Evolutionary conservation across 2,888 invertebrate genomes (phyloP), one percentile per base, ranked within the genome.

Genomic region (Embidobia sp.): DNA sequence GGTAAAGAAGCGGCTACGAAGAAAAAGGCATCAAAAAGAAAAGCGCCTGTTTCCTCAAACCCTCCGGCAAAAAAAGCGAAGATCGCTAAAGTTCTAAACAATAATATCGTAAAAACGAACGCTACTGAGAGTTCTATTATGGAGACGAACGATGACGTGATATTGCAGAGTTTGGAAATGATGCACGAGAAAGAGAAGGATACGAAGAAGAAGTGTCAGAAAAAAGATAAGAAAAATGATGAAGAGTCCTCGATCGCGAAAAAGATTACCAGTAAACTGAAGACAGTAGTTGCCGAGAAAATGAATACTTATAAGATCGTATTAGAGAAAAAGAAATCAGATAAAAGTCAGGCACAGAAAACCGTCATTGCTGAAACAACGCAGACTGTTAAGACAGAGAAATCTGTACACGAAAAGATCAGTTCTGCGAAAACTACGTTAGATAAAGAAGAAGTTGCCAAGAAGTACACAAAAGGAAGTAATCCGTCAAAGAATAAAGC

Each of bases 241-340:
- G 83, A 81, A 3, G 78, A 80, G 29, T 44, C 44, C 4, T 75
- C 82, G n/a, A 77, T 82, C 11, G 81, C 83, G 6, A 87, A 86
- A 84, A 90, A 78, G 88, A 90, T 85, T 84, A 88, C 75, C 86
- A 91, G 85, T 88, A 92, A 83, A 86, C 86, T 82, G 85, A 91
- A 83, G 78, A 90, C 70, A 88, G 91, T 78, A 8, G 80, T 82
- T 0, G 26, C 77, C 7, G 84, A 84, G 8, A 86, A 84, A 40
- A 37, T 87, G 1, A 75, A 53, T 37, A 37, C 26, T n/a, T 13
- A 37, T 1, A 74, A 74, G 31, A 63, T 29, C 7, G 31, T 11
- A 1, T 11, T n/a, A 1, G 51, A 66, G 1, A 64, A 66, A 22
- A 66, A 66, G 37, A 6, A n/a, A n/a, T n/a, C 13, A 19, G 55